Base-by-base conservation (phyloP, 2,797 vertebrate genomes). In the Enteromius paludinosus region DNA sequence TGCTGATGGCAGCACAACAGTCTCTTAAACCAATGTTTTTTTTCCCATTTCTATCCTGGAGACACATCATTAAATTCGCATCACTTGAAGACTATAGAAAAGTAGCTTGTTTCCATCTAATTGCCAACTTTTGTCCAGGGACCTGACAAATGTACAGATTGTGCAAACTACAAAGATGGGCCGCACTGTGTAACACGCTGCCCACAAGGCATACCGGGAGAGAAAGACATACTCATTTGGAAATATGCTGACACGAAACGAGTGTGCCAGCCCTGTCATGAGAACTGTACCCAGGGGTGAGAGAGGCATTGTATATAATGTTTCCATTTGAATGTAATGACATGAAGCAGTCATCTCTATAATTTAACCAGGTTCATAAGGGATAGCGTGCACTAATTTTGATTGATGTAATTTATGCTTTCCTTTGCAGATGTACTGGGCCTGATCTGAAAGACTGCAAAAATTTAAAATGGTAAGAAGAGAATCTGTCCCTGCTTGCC, bases 111-210 rank as follows among this genome's bases (percentile, higher is more conserved):
- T 68, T 7, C 28, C 14, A 80, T 62, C 28, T 81, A 73, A 64
- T 81, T 35, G 45, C n/a, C 69, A 43, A 70, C 71, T 81, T 64
- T 56, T 81, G 81, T 85, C 0, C 91, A 99, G 98, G 96, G 96
- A n/a, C 94, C 96, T 0, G 95, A 93, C 88, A 93, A 92, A 65
- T 99, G 98, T 41, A 87, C 90, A 0, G 93, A 93, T 86, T 99
- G 98, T 89, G 96, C 96, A 80, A 96, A 96, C 91, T 96, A 93
- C 85, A 94, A 91, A 61, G 97, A 99, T 0, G 97, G 97, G 4
- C 95, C 96, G 1, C 96, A 96, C 89, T 99, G n/a, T n/a, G n/a
- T n/a, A n/a, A n/a, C n/a, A n/a, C n/a, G n/a, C n/a, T n/a, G n/a
- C n/a, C n/a, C n/a, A n/a, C n/a, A n/a, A n/a, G n/a, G n/a, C n/a